Base-by-base conservation (phyloP, 2,888 invertebrate genomes). In the Acleris sparsana region DNA sequence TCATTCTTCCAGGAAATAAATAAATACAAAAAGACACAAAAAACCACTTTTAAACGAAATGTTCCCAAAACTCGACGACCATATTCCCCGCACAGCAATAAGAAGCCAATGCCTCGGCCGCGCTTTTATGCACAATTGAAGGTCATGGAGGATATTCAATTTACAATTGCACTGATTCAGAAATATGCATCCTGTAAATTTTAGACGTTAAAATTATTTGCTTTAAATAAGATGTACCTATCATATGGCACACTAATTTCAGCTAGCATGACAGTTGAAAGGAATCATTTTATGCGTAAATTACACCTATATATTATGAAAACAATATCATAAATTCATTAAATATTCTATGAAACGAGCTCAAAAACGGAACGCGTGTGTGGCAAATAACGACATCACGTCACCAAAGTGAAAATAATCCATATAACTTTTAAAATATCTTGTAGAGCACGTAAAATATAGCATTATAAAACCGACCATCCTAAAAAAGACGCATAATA, bases 131-230 rank as follows among this genome's bases (percentile, higher is more conserved):
- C 85, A 84, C 85, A 87, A 87, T 80, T 86, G 85, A 85, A 86
- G 86, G 84, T 86, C 85, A 87, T 76, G 80, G 75, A 80, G 80
- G 80, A 84, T 88, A 87, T 88, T 88, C 86, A 88, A 88, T 89
- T 88, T 85, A 86, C 80, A 76, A 80, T 79, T 78, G 80, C 83
- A 78, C 83, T 84, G 86, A 87, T 82, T 87, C 83, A 82, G 80
- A 85, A 49, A 13, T 18, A 9, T 18, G 7, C 39, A 49, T 48
- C 48, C 57, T 18, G 46, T 11, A 44, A 44, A n/a, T 51, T 44
- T 60, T 29, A 25, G 17, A 17, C n/a, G 16, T 48, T 39, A 46
- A 52, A 20, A 46, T 11, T 18, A 1, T 56, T 55, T 55, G 7
- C 13, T 39, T 13, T 39, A 1, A n/a, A n/a, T n/a, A n/a, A n/a